phyloP scores from a whole-genome alignment of 2,888 invertebrate genomes.

The Megalurothrips usitatus region DNA sequence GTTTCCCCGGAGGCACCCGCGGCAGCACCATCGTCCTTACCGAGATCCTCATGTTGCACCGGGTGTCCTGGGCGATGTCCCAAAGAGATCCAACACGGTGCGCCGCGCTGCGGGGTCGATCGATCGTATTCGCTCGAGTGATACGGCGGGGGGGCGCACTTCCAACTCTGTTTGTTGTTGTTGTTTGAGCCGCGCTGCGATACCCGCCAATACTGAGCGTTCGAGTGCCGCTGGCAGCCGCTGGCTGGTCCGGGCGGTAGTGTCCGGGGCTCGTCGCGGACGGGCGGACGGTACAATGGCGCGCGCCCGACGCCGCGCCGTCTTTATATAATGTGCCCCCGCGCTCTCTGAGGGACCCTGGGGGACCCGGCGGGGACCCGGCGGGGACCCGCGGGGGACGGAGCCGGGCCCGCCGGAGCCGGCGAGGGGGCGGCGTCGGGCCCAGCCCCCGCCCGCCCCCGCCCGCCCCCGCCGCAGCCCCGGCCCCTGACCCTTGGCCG shows the following conservation, averaged over 20 bases:
- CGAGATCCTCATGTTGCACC: neutral
- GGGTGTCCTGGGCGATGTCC: neutral
- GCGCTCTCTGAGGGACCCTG: neutral
- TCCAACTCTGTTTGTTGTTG: too few species aligned
- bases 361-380: neutral
- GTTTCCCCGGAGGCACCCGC: too few species aligned
- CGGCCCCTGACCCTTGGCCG: neutral
- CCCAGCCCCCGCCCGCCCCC: neutral
- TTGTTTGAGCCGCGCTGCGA: too few species aligned
- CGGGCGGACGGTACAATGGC: slow-evolving; percentile 7
- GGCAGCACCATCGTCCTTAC: neutral
- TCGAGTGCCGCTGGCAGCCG: neutral
- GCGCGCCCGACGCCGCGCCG: neutral
- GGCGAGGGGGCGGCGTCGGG: neutral
- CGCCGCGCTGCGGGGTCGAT: neutral
- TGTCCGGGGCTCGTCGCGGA: neutral
- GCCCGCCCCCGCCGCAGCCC: neutral
- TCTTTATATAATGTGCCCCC: slow-evolving; percentile 21
- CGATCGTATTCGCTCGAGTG: neutral
- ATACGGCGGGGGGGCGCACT: too few species aligned
- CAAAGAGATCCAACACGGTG: neutral
- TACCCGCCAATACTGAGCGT: too few species aligned
- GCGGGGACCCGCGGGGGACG: neutral
- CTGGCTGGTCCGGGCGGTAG: neutral
- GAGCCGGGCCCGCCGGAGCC: neutral